Evolutionary conservation across 2,113 vertebrate species (phyloP).

Genomic region (Heteronetta atricapilla): DNA sequence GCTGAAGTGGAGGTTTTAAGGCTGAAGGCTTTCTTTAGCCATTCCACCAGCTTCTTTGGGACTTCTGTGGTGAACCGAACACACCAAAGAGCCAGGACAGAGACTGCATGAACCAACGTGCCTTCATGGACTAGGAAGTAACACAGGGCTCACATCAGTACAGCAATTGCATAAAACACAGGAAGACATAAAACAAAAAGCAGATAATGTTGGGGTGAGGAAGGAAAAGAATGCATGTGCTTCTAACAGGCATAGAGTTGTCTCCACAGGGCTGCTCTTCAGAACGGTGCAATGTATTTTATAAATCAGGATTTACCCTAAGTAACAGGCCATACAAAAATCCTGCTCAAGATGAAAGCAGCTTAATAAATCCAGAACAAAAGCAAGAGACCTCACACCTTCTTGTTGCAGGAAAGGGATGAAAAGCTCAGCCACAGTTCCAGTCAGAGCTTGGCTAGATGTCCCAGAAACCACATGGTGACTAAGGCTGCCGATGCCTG

Average conservation of each 20-base stretch:
- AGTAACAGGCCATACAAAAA: not conserved
- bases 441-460: constrained; percentile 89
- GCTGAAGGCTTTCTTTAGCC: constrained; percentile 94
- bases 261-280: not conserved
- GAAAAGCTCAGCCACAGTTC: constrained; percentile 86
- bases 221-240: not conserved
- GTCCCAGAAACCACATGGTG: constrained; percentile 89
- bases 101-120: constrained; percentile 90
- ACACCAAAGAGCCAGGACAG: constrained; percentile 92
- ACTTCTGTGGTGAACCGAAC: constrained; percentile 87
- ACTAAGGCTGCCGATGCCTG: constrained; percentile 93
- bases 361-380: not conserved
- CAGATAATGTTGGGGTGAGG: not conserved
- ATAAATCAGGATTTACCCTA: not conserved
- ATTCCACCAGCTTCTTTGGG: constrained; percentile 86
- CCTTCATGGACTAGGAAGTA: constrained; percentile 88
- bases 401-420: constrained; percentile 96
- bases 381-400: constrained; percentile 80
- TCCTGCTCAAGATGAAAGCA: not conserved
- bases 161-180: not conserved
- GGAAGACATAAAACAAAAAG: not conserved
- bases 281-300: not conserved
- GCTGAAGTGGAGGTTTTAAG: constrained; percentile 92
- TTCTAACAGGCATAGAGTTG: not conserved
- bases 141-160: constrained; percentile 2